These are phyloP conservation scores for Tetragonula carbonaria DNA, from an alignment of 2,888 invertebrate genomes.

Conservation along the genomic window DNA sequence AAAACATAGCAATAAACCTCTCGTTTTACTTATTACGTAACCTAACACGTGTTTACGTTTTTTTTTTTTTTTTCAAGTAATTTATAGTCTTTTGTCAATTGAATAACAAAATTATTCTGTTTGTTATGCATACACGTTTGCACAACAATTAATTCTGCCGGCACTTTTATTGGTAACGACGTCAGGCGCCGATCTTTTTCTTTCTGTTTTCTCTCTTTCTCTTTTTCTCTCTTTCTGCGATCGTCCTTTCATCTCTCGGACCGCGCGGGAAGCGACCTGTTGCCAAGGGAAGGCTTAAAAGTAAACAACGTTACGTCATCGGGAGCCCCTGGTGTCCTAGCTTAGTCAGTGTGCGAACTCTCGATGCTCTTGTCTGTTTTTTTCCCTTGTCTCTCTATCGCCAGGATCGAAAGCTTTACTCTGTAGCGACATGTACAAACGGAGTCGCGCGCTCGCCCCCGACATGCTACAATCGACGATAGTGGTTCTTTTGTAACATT, in stretches of 20 bases:
- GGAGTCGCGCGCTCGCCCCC: neutral
- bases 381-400: conserved; percentile 47
- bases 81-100: neutral
- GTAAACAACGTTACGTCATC: conserved; percentile 82
- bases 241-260: conserved; percentile 40
- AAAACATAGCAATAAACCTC: no score
- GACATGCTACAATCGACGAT: neutral
- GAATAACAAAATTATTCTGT: neutral
- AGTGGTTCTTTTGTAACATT: neutral
- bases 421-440: conserved; percentile 28
- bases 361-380: conserved; percentile 49
- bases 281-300: conserved; percentile 81
- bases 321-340: conserved; percentile 58
- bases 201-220: conserved; percentile 14
- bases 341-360: conserved; percentile 35
- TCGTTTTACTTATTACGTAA: no score
- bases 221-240: neutral
- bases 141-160: neutral
- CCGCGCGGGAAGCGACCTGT: conserved; percentile 78
- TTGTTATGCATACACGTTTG: neutral
- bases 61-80: neutral
- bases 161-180: neutral
- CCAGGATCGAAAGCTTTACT: conserved; percentile 30
- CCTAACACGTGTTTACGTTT: neutral
- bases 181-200: neutral